Evolutionary conservation across 2,797 vertebrate species (phyloP), one percentile per base, ranked within the genome.

Genomic region (Paguma larvata): DNA sequence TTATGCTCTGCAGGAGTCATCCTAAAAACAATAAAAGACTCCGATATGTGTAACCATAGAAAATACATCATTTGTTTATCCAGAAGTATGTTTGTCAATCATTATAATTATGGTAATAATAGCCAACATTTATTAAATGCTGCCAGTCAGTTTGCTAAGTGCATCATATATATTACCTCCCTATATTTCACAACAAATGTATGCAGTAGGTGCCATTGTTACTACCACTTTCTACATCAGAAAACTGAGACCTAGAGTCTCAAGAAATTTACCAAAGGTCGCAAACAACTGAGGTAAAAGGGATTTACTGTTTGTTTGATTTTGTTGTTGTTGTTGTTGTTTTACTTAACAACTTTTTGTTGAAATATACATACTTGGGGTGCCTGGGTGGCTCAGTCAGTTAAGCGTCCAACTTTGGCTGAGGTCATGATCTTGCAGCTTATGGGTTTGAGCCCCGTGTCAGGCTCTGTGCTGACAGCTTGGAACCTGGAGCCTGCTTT

Each of bases 61-160:
- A 89, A 80, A 51, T 44, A 73, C 1, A 11, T 89, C 65, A 68
- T 44, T 75, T 73, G 46, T 89, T 91, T 95, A 70, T 80, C 93
- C n/a, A 93, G 41, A 34, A 85, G 2, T 41, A 12, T 87, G 75
- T 94, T 91, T 92, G 51, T 77, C n/a, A 84, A 68, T 85, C 80
- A 80, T 77, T 34, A 65, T 65, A 84, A 94, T 83, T 92, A 75
- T 44, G 18, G 18, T 86, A 85, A 95, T 96, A 56, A 70, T 38
- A 67, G 6, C 48, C 75, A 83, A 67, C 53, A 59, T 80, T 59
- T 77, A 87, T 59, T 48, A 53, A 84, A 86, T 79, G 46, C 32
- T 62, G 75, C 23, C n/a, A 56, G 56, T 15, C 84, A 85, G 79
- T 90, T 94, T 92, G 15, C 82, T 92, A 73, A 75, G 16, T 91